Percentiles rank a stretch among this genome's conserved stretches.
phyloP scores from a whole-genome alignment of 2,888 invertebrate genomes.

The Neria commutata region DNA sequence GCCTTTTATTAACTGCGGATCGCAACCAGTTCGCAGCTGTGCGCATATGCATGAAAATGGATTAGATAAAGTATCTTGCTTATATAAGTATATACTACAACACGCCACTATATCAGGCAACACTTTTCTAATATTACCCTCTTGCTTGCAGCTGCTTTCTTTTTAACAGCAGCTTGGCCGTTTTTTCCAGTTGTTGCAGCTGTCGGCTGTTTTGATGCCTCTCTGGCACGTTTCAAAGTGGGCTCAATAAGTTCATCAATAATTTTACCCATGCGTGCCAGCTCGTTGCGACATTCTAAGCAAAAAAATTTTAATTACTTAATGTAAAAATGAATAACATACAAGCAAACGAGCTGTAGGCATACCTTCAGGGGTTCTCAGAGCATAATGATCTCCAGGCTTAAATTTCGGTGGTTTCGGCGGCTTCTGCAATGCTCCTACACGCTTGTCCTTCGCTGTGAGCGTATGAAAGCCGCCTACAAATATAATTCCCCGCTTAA shows the following conservation, averaged over 20 bases:
- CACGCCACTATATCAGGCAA: too few species aligned
- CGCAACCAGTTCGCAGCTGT: constrained; percentile 13
- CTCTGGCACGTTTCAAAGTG: constrained; percentile 31
- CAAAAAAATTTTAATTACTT: neutral
- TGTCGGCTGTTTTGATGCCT: neutral
- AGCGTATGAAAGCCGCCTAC: constrained; percentile 46
- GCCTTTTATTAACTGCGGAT: constrained; percentile 26
- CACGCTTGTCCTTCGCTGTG: constrained; percentile 42
- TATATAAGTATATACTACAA: too few species aligned
- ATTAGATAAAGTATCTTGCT: too few species aligned
- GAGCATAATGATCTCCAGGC: constrained; percentile 54
- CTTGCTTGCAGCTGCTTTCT: constrained; percentile 4
- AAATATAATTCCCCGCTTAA: neutral
- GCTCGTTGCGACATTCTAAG: constrained; percentile 54
- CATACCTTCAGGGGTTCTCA: constrained; percentile 55
- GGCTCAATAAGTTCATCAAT: constrained; percentile 59
- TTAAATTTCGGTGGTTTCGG: constrained; percentile 40
- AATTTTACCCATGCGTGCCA: constrained; percentile 53
- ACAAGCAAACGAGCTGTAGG: neutral
- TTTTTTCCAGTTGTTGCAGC: neutral
- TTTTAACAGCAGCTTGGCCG: neutral
- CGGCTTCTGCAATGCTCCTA: constrained; percentile 37
- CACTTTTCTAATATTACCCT: neutral
- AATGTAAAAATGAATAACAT: neutral
- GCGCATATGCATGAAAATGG: neutral